Evolutionary conservation across 2,797 vertebrate genomes (phyloP), one percentile per base, ranked within the genome.

Genomic region (Anguilla megastoma): DNA sequence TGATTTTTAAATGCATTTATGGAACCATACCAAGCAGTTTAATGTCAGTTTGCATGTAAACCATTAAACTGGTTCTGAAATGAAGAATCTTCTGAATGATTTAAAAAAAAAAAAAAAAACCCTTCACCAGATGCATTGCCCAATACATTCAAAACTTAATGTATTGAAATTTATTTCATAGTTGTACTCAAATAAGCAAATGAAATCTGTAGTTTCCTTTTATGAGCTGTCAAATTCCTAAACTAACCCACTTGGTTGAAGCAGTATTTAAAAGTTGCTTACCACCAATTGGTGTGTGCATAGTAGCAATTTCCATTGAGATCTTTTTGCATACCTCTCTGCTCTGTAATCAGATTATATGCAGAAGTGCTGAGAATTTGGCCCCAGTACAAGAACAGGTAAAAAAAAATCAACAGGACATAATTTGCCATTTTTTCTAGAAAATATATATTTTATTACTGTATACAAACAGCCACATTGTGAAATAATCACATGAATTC

Each of bases 401-500:
- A 24, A 9, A 74, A 50, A 48, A 48, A 21, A 63, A 50, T 63
- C 66, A 85, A 86, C 74, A 86, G 24, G 82, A 86, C 82, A 88
- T 48, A 14, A 48, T 86, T 74, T 63, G 74, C 84, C 52, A 54
- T 91, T 92, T 92, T 93, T 92, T 90, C 90, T 91, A 90, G 52
- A 93, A 92, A 92, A 90, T 50, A 86, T 89, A 90, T 27, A 87
- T 90, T 89, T 82, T 74, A 91, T 91, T 92, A 91, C 92, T 92
- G 91, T 92, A 86, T 92, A 93, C 91, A 92, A 90, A 89, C 86
- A 88, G 88, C 91, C 92, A 92, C 90, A 92, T 86, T 90, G 91
- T 91, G 91, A 89, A 79, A 84, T 79, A 90, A 89, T 89, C 84
- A 91, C 89, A 85, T 90, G 88, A 92, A 90, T 92, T 90, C 91